A percentile compares a stretch with the other conserved stretches of the same genome.
Conservation (phyloP, 2,888 invertebrate genomes). For the Cenopis cana region DNA sequence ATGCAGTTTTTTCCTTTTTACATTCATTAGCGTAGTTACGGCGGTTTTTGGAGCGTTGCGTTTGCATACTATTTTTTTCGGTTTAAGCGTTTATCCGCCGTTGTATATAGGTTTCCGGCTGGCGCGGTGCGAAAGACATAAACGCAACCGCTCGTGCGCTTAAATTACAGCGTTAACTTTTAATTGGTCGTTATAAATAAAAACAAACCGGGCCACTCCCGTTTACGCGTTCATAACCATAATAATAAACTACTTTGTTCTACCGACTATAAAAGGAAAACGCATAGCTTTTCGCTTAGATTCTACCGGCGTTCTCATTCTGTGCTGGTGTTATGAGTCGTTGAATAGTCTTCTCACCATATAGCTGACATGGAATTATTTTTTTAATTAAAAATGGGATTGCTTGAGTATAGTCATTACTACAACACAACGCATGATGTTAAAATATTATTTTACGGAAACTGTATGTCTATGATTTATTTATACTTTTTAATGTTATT, state of each 20-base stretch:
- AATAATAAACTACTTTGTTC: conserved; percentile 31
- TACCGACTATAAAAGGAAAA: conserved; percentile 30
- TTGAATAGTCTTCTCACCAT: too few species aligned
- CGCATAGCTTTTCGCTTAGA: conserved; percentile 7
- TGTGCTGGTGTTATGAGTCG: too few species aligned
- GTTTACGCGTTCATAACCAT: conserved; percentile 34
- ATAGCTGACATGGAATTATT: too few species aligned
- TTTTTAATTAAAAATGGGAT: too few species aligned
- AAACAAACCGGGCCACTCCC: conserved; percentile 28
- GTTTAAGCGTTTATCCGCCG: too few species aligned
- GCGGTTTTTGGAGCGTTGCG: conserved; percentile 35
- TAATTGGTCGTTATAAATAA: conserved; percentile 40
- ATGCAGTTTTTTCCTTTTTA: conserved; percentile 42
- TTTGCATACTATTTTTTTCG: not conserved
- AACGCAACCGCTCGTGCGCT: conserved; percentile 50
- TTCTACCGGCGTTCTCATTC: not conserved
- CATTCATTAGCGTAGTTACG: conserved; percentile 35
- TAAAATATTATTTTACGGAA: too few species aligned
- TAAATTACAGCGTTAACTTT: conserved; percentile 37
- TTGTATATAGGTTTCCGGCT: conserved; percentile 47
- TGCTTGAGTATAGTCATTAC: too few species aligned
- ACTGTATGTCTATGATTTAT: too few species aligned
- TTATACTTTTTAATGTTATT: too few species aligned
- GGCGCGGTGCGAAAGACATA: conserved; percentile 59
- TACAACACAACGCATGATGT: too few species aligned